Conservation (phyloP, 2,797 vertebrate species). For the Forpus xanthops region DNA sequence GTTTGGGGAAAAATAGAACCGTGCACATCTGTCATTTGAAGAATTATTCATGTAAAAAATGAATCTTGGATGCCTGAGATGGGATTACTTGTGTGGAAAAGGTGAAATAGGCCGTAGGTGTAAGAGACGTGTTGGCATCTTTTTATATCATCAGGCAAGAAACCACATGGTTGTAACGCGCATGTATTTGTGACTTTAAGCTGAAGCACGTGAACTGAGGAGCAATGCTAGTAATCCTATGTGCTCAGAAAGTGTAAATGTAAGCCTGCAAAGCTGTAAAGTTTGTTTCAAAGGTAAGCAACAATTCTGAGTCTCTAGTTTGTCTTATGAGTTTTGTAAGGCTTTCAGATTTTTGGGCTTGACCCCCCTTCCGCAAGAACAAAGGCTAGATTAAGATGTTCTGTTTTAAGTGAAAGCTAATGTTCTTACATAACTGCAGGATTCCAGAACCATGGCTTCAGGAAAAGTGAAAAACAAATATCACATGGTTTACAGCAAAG, state of each 20-base stretch:
- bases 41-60: background rate
- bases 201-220: background rate
- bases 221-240: background rate
- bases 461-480: background rate
- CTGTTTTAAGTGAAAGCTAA: background rate
- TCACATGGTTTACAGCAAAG: background rate
- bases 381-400: background rate
- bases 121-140: background rate
- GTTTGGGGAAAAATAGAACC: background rate
- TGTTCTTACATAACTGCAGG: background rate
- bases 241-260: background rate
- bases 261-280: background rate
- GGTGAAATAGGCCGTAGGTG: background rate
- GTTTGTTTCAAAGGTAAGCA: background rate
- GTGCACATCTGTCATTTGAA: background rate
- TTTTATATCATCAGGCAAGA: background rate
- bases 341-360: background rate
- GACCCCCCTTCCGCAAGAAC: background rate
- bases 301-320: background rate
- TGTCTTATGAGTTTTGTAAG: background rate
- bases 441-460: background rate
- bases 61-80: background rate
- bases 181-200: background rate
- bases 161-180: rapidly evolving
- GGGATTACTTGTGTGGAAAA: background rate